Evolutionary conservation across 2,888 invertebrate species (phyloP).

Genomic region (Lymantria dispar): DNA sequence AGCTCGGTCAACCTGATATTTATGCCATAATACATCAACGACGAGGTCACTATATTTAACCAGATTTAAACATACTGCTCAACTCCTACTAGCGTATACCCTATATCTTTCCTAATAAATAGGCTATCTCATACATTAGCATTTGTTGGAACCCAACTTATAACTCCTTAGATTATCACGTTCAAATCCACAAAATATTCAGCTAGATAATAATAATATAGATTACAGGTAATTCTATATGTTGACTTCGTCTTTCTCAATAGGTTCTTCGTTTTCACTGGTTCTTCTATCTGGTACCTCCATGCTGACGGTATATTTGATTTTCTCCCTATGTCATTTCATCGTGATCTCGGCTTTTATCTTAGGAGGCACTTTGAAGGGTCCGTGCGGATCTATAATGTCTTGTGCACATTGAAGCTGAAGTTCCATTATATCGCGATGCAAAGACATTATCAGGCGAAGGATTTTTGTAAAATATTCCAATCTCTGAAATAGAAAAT

Average conservation of each 20-base stretch:
- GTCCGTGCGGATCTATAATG: slow-evolving; percentile 34
- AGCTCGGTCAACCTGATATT: too few relatives aligned
- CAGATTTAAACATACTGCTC: too few relatives aligned
- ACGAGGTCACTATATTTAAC: too few relatives aligned
- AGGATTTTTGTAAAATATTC: slow-evolving; percentile 75
- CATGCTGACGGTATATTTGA: slow-evolving; percentile 43
- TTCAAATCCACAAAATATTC: background rate
- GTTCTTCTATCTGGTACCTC: slow-evolving; percentile 33
- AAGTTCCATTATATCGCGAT: slow-evolving; percentile 70
- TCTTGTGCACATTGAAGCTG: slow-evolving; percentile 51
- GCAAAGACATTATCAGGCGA: slow-evolving; percentile 70
- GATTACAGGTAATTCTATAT: background rate
- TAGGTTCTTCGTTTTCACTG: slow-evolving; percentile 10
- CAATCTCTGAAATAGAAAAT: slow-evolving; percentile 55
- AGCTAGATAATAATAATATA: background rate
- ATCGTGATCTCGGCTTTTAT: slow-evolving; percentile 67
- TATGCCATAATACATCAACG: too few relatives aligned
- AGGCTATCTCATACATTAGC: too few relatives aligned
- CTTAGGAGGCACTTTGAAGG: slow-evolving; percentile 54
- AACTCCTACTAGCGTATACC: too few relatives aligned
- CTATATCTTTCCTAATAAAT: too few relatives aligned
- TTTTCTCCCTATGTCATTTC: slow-evolving; percentile 58
- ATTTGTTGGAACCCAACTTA: too few relatives aligned
- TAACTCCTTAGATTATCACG: background rate
- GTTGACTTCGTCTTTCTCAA: background rate